Conservation (phyloP, 2,113 vertebrate genomes). For the Oncorhynchus tshawytscha region DNA sequence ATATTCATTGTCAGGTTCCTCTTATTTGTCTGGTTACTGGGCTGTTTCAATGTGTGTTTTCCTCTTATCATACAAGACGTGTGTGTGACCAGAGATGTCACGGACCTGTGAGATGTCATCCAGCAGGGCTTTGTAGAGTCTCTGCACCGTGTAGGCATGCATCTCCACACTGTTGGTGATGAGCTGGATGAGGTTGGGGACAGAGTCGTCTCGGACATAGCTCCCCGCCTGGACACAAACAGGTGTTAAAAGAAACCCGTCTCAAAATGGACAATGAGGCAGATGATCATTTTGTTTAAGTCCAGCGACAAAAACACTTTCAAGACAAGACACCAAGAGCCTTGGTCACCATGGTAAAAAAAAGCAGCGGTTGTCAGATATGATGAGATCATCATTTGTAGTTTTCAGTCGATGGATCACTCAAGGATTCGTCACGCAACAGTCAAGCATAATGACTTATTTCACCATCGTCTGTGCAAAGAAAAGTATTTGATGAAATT, state of each 20-base stretch:
- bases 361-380: slow-evolving; percentile 6
- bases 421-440: slow-evolving; percentile 18
- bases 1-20: too few species aligned
- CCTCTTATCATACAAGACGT: not conserved
- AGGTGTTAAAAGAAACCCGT: not conserved
- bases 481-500: not conserved
- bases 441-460: not conserved
- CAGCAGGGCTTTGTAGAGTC: slow-evolving; percentile 96
- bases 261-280: not conserved
- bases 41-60: not conserved
- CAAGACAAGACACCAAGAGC: not conserved
- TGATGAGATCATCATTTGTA: slow-evolving; percentile 13
- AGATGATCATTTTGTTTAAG: accelerated
- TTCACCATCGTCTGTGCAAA: too few species aligned
- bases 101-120: slow-evolving; percentile 97
- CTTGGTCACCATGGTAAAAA: not conserved
- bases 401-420: slow-evolving; percentile 28
- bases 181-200: slow-evolving; percentile 97
- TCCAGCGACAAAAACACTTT: not conserved
- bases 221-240: slow-evolving; percentile 85
- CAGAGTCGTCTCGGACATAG: slow-evolving; percentile 96
- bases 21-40: too few species aligned
- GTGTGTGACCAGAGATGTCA: not conserved
- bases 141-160: slow-evolving; percentile 98
- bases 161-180: slow-evolving; percentile 99